phyloP scores from a whole-genome alignment of 1,140 invertebrate genomes.

The Carposina sasakii region DNA sequence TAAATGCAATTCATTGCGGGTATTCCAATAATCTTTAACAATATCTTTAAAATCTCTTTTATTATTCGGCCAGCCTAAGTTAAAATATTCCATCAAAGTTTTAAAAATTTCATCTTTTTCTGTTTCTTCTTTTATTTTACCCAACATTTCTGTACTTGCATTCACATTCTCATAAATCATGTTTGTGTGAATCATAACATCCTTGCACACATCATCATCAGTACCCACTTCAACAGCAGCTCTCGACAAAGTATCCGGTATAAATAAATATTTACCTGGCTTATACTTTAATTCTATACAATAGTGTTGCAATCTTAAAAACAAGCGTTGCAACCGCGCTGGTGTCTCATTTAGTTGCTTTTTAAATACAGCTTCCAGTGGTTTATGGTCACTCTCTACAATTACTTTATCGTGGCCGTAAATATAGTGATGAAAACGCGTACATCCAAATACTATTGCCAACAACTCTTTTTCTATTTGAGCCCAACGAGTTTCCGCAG shows the following conservation, averaged over 20 bases:
- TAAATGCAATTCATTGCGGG: slow-evolving; percentile 7
- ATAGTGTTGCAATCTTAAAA: slow-evolving; percentile 8
- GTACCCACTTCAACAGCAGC: neutral
- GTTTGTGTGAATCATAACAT: slow-evolving; percentile 3
- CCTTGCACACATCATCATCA: neutral
- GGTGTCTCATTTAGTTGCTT: slow-evolving; percentile 49
- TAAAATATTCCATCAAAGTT: neutral
- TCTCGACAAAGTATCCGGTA: neutral
- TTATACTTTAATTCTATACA: neutral
- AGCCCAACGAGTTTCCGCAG: slow-evolving; percentile 32
- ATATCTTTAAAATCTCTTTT: neutral
- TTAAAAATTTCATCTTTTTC: neutral
- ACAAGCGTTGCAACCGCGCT: slow-evolving; percentile 31
- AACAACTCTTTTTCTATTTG: slow-evolving; percentile 48
- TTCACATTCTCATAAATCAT: neutral
- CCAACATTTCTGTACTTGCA: neutral
- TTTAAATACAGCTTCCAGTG: slow-evolving; percentile 47
- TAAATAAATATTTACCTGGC: neutral
- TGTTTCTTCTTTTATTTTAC: slow-evolving; percentile 1
- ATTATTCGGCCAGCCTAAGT: slow-evolving; percentile 6
- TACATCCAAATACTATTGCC: slow-evolving; percentile 35
- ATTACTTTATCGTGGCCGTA: slow-evolving; percentile 18
- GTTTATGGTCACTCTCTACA: slow-evolving; percentile 63
- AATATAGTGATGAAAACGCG: slow-evolving; percentile 24
- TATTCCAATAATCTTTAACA: slow-evolving; percentile 1